Evolutionary conservation across 2,113 vertebrate genomes (phyloP).

Genomic region (Tyto alba): DNA sequence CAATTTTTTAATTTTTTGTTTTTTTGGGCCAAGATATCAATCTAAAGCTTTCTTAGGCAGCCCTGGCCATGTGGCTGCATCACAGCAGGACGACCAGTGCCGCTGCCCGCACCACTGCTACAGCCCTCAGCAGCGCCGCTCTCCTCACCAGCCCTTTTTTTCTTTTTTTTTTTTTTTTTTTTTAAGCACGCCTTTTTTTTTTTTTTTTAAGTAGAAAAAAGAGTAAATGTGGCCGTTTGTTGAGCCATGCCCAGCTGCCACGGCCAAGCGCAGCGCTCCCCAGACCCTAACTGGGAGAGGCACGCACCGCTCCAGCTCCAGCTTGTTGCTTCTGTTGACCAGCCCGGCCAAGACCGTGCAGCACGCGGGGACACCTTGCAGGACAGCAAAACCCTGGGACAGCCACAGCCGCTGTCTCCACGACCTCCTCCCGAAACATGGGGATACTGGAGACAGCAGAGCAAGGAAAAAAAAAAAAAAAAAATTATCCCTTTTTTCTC

Average conservation of each 20-base stretch:
- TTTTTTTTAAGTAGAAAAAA: not conserved
- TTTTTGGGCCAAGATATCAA: accelerated
- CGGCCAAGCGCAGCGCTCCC: accelerated
- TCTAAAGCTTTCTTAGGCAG: not conserved
- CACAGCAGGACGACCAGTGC: accelerated
- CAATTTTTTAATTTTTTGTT: too few species aligned
- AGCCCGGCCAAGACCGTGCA: not conserved
- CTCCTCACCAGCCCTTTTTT: not conserved
- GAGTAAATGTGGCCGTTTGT: not conserved
- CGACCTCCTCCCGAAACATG: accelerated
- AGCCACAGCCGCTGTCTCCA: not conserved
- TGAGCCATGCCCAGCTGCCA: accelerated
- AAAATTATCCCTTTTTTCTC: not conserved
- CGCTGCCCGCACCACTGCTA: not conserved
- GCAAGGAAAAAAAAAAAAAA: too few species aligned
- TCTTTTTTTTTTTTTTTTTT: too few species aligned
- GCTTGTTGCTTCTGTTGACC: not conserved
- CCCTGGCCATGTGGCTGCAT: accelerated
- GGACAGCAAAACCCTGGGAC: not conserved
- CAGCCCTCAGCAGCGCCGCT: not conserved
- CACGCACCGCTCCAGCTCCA: not conserved
- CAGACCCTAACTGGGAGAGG: accelerated
- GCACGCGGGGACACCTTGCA: not conserved
- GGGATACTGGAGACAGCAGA: not conserved
- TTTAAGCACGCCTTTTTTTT: too few species aligned